These are phyloP conservation scores for Tauraco hartlaubi DNA, from an alignment of 2,797 vertebrate species.

Conservation along the genomic window DNA sequence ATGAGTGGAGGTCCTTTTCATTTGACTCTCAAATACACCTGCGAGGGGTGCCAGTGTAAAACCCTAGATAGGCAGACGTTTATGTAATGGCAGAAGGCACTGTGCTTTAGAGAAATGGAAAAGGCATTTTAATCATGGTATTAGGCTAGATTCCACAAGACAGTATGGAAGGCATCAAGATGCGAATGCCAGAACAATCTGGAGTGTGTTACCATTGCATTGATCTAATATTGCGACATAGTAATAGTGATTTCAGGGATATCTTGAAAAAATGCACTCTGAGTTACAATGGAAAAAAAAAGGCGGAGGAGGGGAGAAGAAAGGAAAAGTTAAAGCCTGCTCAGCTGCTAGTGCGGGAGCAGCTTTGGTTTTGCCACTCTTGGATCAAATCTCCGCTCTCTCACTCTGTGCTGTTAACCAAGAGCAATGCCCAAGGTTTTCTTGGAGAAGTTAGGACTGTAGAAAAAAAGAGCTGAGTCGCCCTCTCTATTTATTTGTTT, in stretches of 20 bases:
- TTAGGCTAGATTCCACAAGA: constrained; percentile 63
- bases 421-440: neutral
- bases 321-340: constrained; percentile 45
- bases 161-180: constrained; percentile 74
- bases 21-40: neutral
- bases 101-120: constrained; percentile 48
- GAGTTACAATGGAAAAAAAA: constrained; percentile 32
- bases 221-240: constrained; percentile 61
- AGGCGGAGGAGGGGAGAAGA: neutral
- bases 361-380: neutral
- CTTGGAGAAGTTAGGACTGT: neutral
- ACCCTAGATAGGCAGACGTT: constrained; percentile 50
- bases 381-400: neutral
- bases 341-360: neutral
- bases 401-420: neutral
- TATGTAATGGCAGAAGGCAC: constrained; percentile 58
- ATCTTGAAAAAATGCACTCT: constrained; percentile 58
- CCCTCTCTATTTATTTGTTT: neutral
- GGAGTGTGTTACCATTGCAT: constrained; percentile 67
- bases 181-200: constrained; percentile 65
- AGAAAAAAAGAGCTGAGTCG: neutral
- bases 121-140: constrained; percentile 66
- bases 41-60: constrained; percentile 33
- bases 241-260: constrained; percentile 70
- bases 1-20: constrained; percentile 41